phyloP scores from a whole-genome alignment of 2,888 invertebrate genomes.

The Eupithecia vulgata region DNA sequence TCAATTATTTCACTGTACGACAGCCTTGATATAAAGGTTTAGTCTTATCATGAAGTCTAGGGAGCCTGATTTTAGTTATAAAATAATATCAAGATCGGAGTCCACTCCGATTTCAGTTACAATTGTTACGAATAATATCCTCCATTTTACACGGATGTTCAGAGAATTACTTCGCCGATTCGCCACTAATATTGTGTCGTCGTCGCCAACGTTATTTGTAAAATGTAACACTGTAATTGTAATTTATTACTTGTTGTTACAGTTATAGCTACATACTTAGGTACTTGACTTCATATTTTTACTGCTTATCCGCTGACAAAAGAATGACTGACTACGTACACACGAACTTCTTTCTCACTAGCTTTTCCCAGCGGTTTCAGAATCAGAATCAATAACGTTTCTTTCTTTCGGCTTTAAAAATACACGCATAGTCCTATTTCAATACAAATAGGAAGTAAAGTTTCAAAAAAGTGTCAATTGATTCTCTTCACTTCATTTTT shows the following conservation, averaged over 20 bases:
- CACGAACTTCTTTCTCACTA: background rate
- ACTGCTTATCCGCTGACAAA: background rate
- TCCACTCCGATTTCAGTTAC: constrained; percentile 63
- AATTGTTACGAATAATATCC: constrained; percentile 56
- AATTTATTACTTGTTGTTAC: constrained; percentile 54
- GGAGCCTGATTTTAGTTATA: background rate
- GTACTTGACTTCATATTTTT: background rate
- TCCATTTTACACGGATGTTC: constrained; percentile 63
- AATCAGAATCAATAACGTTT: background rate
- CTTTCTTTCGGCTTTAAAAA: background rate
- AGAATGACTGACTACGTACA: background rate
- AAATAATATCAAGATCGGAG: constrained; percentile 21
- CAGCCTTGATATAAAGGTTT: background rate
- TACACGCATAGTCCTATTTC: background rate
- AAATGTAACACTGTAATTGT: constrained; percentile 54
- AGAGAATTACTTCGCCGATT: constrained; percentile 49
- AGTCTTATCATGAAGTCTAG: background rate
- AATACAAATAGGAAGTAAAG: background rate
- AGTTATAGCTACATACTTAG: background rate
- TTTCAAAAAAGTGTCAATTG: background rate
- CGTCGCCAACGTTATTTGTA: constrained; percentile 52
- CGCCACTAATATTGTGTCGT: constrained; percentile 55
- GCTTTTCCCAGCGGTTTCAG: background rate
- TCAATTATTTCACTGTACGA: background rate
- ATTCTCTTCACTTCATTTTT: background rate